phyloP scores from a whole-genome alignment of 2,113 vertebrate species.

The Seriola rivoliana region DNA sequence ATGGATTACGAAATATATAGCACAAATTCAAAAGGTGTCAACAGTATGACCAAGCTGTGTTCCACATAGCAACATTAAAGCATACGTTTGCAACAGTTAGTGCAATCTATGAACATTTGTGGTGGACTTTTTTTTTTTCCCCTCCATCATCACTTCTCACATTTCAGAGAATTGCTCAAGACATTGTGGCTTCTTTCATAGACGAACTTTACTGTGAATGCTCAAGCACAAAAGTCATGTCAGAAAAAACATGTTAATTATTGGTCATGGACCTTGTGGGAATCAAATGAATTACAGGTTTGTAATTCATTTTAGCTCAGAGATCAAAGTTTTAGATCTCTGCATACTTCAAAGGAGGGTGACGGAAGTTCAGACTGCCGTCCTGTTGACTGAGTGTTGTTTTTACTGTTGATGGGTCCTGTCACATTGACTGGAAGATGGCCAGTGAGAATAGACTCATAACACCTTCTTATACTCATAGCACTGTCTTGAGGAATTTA shows the following conservation, averaged over 20 bases:
- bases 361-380: neutral
- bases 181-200: neutral
- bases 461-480: neutral
- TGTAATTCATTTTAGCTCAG: neutral
- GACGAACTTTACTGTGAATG: neutral
- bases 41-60: neutral
- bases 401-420: neutral
- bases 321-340: neutral
- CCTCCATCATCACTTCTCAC: neutral
- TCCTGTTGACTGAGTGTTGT: neutral
- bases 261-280: neutral
- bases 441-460: neutral
- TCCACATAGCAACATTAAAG: neutral
- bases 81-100: neutral
- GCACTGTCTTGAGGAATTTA: neutral
- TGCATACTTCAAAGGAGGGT: neutral
- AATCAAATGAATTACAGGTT: neutral
- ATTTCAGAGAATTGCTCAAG: neutral
- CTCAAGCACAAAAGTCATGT: neutral
- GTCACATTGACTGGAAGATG: neutral
- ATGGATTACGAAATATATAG: neutral
- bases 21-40: neutral
- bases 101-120: neutral
- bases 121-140: neutral
- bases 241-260: neutral